phyloP scores from a whole-genome alignment of 2,113 vertebrate species.

The Prunella himalayana region DNA sequence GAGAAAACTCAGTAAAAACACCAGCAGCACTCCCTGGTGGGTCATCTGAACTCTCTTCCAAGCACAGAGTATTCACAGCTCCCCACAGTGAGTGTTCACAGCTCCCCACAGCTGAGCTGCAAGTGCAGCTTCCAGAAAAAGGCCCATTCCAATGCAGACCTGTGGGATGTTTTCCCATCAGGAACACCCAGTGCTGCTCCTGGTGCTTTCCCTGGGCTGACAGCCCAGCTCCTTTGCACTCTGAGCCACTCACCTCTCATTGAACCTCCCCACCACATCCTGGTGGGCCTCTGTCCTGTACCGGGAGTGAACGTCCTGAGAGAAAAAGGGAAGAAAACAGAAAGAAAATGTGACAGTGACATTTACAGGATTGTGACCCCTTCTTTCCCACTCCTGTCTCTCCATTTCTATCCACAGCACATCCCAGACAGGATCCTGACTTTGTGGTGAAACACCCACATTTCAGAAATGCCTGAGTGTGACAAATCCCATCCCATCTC shows the following conservation, averaged over 20 bases:
- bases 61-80: not conserved
- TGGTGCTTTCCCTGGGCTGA: not conserved
- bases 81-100: not conserved
- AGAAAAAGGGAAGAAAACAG: not conserved
- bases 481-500: not conserved
- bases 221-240: not conserved
- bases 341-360: not conserved
- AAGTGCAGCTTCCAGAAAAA: not conserved
- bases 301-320: constrained; percentile 92
- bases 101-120: not conserved
- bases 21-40: not conserved
- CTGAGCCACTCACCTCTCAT: constrained; percentile 81
- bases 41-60: not conserved
- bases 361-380: not conserved
- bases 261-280: constrained; percentile 94
- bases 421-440: not conserved
- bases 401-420: not conserved
- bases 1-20: not conserved
- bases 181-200: rapidly evolving
- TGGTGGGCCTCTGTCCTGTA: constrained; percentile 96
- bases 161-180: not conserved
- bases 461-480: not conserved
- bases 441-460: not conserved
- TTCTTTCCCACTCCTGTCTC: not conserved
- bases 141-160: not conserved